Evolutionary conservation across 2,888 invertebrate species (phyloP), one percentile per base, ranked within the genome.

Genomic region (Therioaphis trifolii): DNA sequence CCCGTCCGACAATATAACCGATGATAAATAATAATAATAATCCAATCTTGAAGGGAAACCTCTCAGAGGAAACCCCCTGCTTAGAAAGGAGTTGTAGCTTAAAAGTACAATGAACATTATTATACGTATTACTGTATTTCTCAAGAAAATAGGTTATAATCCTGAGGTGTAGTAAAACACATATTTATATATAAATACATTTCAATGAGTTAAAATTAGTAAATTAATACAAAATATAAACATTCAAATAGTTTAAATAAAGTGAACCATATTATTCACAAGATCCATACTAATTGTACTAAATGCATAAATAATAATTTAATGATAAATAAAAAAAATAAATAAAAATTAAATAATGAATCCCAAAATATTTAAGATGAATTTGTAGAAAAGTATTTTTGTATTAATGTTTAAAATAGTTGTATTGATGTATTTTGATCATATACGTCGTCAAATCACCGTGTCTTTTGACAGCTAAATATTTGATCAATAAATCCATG

Each of bases 1-100:
- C 40, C 63, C 49, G 40, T 52, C 74, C 74, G 40, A 82, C 61
- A 66, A 82, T 74, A 74, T 72, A 82, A 82, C 71, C 71, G 71
- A 80, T 80, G 52, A 82, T 82, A 74, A 63, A 71, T 71, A 71
- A 71, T 71, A 71, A 71, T 71, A 52, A 78, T 79, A 69, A 78
- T 69, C 55, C 55, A 43, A 69, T 79, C 43, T 55, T 58, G n/a
- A 79, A 69, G n/a, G 35, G 40, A 68, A 78, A 29, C 66, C 35
- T 24, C 24, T 40, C 15, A 24, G n/a, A 35, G 66, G 35, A 66
- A 49, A 35, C 52, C 24, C 5, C 35, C 21, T 27, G 29, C 15
- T 21, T 15, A 29, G 12, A 46, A 49, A 66, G 35, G 7, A 35
- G 35, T 4, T 35, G 24, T n/a, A n/a, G n/a, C n/a, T n/a, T 4